These are phyloP conservation scores for Mastomys coucha DNA, from an alignment of 2,113 vertebrate species.

Conservation along the genomic window DNA sequence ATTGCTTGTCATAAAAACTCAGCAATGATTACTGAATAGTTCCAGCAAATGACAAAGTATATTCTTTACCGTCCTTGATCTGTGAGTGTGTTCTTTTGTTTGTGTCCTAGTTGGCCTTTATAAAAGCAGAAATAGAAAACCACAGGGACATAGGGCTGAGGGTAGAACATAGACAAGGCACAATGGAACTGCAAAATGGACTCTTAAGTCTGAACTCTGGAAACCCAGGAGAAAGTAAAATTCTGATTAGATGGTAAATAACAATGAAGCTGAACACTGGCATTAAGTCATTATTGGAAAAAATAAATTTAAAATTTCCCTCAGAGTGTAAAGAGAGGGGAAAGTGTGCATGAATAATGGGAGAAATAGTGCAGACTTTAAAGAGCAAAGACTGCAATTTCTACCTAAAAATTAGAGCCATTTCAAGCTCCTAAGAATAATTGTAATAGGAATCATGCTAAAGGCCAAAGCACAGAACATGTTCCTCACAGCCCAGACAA, in stretches of 20 bases:
- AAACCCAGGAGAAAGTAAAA: slow-evolving; percentile 44
- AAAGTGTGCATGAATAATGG: not conserved
- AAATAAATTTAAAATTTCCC: slow-evolving; percentile 51
- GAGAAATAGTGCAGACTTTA: not conserved
- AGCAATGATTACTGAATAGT: not conserved
- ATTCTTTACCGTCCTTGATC: not conserved
- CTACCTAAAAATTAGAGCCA: not conserved
- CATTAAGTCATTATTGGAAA: not conserved
- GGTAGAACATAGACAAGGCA: not conserved
- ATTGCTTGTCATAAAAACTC: not conserved
- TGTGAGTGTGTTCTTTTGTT: not conserved
- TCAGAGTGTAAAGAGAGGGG: not conserved
- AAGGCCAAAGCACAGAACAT: not conserved
- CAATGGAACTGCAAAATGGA: slow-evolving; percentile 17
- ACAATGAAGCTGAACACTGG: not conserved
- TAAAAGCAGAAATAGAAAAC: slow-evolving; percentile 36
- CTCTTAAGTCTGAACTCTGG: not conserved
- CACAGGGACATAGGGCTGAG: slow-evolving; percentile 10
- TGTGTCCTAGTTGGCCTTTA: not conserved
- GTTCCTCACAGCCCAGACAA: not conserved
- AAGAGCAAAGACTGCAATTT: not conserved
- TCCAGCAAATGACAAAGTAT: slow-evolving; percentile 16
- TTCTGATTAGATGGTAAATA: slow-evolving; percentile 42
- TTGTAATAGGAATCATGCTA: not conserved
- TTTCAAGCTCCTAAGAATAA: slow-evolving; percentile 47